Conservation (phyloP, 1,140 invertebrate genomes). For the Maconellicoccus hirsutus region DNA sequence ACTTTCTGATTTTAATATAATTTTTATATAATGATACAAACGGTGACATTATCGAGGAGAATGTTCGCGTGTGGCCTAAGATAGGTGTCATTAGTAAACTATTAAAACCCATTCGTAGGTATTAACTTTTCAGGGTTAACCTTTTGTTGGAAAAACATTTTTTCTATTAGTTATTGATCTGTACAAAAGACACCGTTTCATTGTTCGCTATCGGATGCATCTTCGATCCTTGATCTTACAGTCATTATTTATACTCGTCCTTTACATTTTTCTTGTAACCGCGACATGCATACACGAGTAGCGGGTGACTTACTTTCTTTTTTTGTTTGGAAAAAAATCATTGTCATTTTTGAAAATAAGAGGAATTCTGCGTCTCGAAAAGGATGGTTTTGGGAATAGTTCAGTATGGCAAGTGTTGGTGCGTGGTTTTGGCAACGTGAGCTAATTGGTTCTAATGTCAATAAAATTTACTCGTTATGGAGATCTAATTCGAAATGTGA, state of each 20-base stretch:
- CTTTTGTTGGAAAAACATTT: not conserved
- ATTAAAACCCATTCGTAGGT: not conserved
- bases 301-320: conserved; percentile 7
- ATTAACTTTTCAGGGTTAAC: not conserved
- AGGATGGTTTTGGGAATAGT: not conserved
- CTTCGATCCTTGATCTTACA: not conserved
- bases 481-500: too few relatives aligned
- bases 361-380: not conserved
- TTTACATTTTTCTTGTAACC: not conserved
- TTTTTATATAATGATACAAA: too few relatives aligned
- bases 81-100: not conserved
- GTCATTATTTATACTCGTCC: not conserved
- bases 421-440: not conserved
- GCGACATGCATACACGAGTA: not conserved
- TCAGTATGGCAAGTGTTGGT: not conserved
- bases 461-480: too few relatives aligned
- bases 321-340: not conserved
- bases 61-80: not conserved
- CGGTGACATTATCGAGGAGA: not conserved
- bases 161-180: not conserved
- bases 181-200: not conserved
- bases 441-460: too few relatives aligned
- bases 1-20: too few relatives aligned
- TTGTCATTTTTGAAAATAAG: not conserved
- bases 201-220: not conserved